Conservation (phyloP, 2,113 vertebrate species). For the Charina bottae region DNA sequence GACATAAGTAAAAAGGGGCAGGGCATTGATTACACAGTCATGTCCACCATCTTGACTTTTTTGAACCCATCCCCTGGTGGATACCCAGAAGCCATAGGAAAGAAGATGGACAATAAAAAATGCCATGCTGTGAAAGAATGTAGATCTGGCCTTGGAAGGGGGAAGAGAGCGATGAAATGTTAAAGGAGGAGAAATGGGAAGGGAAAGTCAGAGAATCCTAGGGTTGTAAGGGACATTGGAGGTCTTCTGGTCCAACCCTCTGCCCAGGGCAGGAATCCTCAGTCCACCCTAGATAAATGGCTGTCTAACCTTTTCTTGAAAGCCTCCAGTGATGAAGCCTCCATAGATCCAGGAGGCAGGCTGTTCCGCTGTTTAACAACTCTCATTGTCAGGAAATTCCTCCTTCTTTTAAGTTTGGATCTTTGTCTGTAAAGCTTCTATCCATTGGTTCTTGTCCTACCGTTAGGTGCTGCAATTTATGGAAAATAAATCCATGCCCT, state of each 20-base stretch:
- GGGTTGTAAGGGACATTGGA: neutral
- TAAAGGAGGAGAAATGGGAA: neutral
- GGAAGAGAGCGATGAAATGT: neutral
- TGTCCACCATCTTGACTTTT: neutral
- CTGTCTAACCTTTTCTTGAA: no score
- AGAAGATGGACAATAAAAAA: neutral
- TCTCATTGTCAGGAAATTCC: no score
- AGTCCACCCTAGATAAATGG: neutral
- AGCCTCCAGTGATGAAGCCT: no score
- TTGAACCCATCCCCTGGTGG: neutral
- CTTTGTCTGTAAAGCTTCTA: no score
- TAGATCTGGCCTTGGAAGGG: neutral
- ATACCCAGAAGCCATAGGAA: neutral
- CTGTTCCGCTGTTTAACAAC: no score
- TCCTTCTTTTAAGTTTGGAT: no score
- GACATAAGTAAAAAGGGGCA: neutral
- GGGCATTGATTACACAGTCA: neutral
- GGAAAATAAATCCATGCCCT: no score
- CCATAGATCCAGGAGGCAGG: no score
- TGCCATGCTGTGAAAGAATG: slow-evolving; percentile 31
- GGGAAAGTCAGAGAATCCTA: neutral
- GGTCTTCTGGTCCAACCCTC: neutral
- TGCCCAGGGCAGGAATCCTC: neutral
- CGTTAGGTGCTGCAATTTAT: no score
- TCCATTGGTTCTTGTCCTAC: no score